Conservation (phyloP, 1,140 invertebrate species). For the Drosophila sp. region DNA sequence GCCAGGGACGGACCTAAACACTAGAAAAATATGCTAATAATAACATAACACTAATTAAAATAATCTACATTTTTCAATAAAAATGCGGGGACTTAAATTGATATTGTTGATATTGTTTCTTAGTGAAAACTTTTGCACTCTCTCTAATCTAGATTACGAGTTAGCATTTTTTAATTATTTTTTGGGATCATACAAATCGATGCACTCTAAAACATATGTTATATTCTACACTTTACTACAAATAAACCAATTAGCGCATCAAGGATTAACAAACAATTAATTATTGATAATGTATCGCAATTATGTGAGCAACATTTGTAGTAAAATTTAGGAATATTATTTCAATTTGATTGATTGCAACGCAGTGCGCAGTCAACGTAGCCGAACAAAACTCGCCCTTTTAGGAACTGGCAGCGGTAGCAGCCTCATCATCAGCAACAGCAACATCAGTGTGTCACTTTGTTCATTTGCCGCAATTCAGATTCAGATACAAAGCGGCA, state of each 20-base stretch:
- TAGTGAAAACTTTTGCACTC: too few species aligned
- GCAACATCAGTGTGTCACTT: constrained; percentile 36
- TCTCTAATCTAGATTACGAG: too few species aligned
- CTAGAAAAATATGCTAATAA: too few species aligned
- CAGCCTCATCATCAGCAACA: constrained; percentile 17
- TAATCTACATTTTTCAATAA: too few species aligned
- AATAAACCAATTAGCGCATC: background rate
- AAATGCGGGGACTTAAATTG: too few species aligned
- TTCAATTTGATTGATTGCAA: background rate
- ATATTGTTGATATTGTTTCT: too few species aligned
- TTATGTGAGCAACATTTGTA: background rate
- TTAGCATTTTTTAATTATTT: too few species aligned
- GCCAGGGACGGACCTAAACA: too few species aligned
- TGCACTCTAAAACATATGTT: too few species aligned
- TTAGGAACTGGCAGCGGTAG: background rate
- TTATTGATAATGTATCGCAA: background rate
- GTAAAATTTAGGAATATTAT: background rate
- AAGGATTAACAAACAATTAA: background rate
- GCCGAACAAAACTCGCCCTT: constrained; percentile 1
- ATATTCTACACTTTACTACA: too few species aligned
- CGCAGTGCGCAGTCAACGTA: constrained; percentile 11
- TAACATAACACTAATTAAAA: too few species aligned
- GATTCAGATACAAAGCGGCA: constrained; percentile 41
- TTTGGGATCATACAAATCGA: too few species aligned
- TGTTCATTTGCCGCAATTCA: constrained; percentile 63